Conservation (phyloP, 1,140 invertebrate species). For the Tetramorium parvispinum region DNA sequence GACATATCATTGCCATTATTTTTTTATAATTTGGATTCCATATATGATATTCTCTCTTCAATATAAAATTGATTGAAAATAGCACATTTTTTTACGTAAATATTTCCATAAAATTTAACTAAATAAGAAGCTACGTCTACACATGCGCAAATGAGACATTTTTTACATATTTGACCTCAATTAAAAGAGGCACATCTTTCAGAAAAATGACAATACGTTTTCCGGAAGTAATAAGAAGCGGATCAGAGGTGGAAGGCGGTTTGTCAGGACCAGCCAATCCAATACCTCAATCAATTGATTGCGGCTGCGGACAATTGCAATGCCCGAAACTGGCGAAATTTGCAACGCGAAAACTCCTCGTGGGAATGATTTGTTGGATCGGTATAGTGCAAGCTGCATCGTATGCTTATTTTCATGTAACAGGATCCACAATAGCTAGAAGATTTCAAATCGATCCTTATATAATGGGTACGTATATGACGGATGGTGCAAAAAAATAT, state of each 20-base stretch:
- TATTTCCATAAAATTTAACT: not conserved
- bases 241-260: slow-evolving; percentile 81
- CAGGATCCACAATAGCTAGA: slow-evolving; percentile 86
- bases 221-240: slow-evolving; percentile 76
- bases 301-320: slow-evolving; percentile 86
- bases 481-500: not conserved
- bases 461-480: slow-evolving; percentile 83
- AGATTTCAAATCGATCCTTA: slow-evolving; percentile 85
- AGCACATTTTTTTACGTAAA: not conserved
- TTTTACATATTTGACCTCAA: slow-evolving; percentile 9
- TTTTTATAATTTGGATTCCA: not conserved
- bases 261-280: slow-evolving; percentile 84
- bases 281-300: slow-evolving; percentile 87
- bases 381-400: slow-evolving; percentile 86
- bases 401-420: slow-evolving; percentile 86
- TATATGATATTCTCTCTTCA: too few species aligned
- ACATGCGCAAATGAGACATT: not conserved
- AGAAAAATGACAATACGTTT: slow-evolving; percentile 77
- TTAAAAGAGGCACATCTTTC: slow-evolving; percentile 30
- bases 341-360: slow-evolving; percentile 86
- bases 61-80: not conserved
- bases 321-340: slow-evolving; percentile 87
- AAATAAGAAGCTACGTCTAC: not conserved
- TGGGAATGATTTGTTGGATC: slow-evolving; percentile 85
- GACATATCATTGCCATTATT: slow-evolving; percentile 4